A percentile compares a stretch with the other conserved stretches of the same genome.
These are phyloP conservation scores for Phalanger gymnotis DNA, from an alignment of 2,797 vertebrate species.

Conservation along the genomic window DNA sequence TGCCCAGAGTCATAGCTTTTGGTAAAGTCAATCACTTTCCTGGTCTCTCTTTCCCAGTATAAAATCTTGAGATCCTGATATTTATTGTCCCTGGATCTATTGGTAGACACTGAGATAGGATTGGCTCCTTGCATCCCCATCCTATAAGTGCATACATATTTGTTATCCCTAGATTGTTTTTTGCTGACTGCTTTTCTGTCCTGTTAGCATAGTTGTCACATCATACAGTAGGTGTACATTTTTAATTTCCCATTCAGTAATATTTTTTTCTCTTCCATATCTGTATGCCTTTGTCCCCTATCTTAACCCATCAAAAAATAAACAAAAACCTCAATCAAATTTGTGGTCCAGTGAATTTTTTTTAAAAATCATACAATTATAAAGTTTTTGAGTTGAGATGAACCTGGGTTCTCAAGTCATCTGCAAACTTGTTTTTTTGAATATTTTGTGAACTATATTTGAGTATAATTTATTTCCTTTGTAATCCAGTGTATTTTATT, in stretches of 20 bases:
- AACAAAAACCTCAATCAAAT: neutral
- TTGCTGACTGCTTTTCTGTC: conserved; percentile 71
- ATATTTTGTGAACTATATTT: neutral
- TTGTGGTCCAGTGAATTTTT: neutral
- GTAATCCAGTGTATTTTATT: neutral
- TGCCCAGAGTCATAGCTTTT: neutral
- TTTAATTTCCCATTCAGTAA: conserved; percentile 49
- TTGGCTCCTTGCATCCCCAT: conserved; percentile 10
- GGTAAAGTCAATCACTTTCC: neutral
- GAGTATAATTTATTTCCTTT: neutral
- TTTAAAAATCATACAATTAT: neutral
- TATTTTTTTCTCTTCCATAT: conserved; percentile 35
- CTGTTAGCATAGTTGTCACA: conserved; percentile 63
- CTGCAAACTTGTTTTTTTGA: neutral
- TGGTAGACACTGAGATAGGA: conserved; percentile 40
- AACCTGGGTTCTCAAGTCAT: neutral
- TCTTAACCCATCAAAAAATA: neutral
- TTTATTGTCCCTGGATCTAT: conserved; percentile 26
- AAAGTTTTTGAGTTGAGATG: neutral
- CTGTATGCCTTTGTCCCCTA: neutral
- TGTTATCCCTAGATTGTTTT: conserved; percentile 66
- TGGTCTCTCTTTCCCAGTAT: neutral
- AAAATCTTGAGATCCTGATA: neutral
- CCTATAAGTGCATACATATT: conserved; percentile 64
- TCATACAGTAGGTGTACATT: conserved; percentile 65